These are phyloP conservation scores for Zapus hudsonius DNA, from an alignment of 2,113 vertebrate species.

Conservation along the genomic window DNA sequence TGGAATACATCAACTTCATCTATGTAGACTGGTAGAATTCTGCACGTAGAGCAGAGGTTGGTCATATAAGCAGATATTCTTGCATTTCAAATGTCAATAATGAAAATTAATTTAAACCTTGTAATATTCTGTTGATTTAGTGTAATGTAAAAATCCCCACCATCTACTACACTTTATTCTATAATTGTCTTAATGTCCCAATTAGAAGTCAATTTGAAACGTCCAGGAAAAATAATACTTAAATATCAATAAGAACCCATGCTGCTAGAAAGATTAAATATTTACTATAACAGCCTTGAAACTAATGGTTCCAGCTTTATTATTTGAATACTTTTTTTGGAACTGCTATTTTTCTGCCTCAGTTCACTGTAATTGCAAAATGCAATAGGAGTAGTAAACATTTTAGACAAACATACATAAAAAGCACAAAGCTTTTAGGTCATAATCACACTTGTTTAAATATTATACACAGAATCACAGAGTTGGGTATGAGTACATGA, in stretches of 20 bases:
- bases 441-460: slow-evolving; percentile 73
- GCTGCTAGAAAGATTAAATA: slow-evolving; percentile 85
- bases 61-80: neutral
- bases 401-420: slow-evolving; percentile 79
- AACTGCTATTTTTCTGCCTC: slow-evolving; percentile 88
- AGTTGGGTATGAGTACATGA: slow-evolving; percentile 44
- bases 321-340: slow-evolving; percentile 83
- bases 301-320: slow-evolving; percentile 87
- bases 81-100: slow-evolving; percentile 24
- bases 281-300: slow-evolving; percentile 87
- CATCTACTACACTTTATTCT: slow-evolving; percentile 75
- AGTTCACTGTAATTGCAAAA: slow-evolving; percentile 89
- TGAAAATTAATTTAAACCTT: slow-evolving; percentile 54
- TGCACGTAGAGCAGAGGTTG: neutral
- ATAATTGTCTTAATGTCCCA: slow-evolving; percentile 79
- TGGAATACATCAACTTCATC: neutral
- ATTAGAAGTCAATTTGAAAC: slow-evolving; percentile 83
- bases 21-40: neutral
- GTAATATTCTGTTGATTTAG: slow-evolving; percentile 68
- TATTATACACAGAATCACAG: slow-evolving; percentile 74
- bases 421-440: slow-evolving; percentile 81
- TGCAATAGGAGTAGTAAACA: slow-evolving; percentile 78
- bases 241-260: slow-evolving; percentile 86
- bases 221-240: slow-evolving; percentile 84
- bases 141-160: slow-evolving; percentile 47